Conservation (phyloP, 2,113 vertebrate species). For the Cyprinodon brontotheroides region DNA sequence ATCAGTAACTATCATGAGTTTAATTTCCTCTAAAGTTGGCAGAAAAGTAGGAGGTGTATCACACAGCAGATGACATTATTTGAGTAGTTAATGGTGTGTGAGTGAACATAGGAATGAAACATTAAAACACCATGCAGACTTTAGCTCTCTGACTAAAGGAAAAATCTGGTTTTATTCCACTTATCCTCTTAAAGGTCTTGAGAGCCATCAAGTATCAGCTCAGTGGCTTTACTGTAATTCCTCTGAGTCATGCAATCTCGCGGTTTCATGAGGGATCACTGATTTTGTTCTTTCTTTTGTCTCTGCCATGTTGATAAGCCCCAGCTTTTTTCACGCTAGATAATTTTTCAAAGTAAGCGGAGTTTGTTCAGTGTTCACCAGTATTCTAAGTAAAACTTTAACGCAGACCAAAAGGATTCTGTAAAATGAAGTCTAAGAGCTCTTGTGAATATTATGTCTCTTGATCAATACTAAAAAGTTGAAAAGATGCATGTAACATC, state of each 20-base stretch:
- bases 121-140: conserved; percentile 8
- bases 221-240: conserved; percentile 11
- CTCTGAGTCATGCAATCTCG: conserved; percentile 12
- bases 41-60: neutral
- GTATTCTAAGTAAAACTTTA: conserved; percentile 9
- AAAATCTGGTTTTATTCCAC: conserved; percentile 13
- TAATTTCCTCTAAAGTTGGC: neutral
- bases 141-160: conserved; percentile 10
- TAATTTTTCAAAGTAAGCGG: neutral
- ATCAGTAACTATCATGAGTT: neutral
- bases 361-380: conserved; percentile 16
- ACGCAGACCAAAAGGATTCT: conserved; percentile 5
- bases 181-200: conserved; percentile 14
- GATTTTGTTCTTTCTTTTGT: conserved; percentile 13
- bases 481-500: conserved; percentile 24
- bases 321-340: conserved; percentile 16
- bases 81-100: neutral
- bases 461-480: conserved; percentile 30
- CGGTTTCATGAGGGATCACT: conserved; percentile 1
- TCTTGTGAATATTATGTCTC: conserved; percentile 2
- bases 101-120: neutral
- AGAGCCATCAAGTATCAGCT: conserved; percentile 16
- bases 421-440: conserved; percentile 17
- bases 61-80: neutral
- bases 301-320: conserved; percentile 6